phyloP scores from a whole-genome alignment of 1,140 invertebrate genomes.

The Heliconius eleuchia region DNA sequence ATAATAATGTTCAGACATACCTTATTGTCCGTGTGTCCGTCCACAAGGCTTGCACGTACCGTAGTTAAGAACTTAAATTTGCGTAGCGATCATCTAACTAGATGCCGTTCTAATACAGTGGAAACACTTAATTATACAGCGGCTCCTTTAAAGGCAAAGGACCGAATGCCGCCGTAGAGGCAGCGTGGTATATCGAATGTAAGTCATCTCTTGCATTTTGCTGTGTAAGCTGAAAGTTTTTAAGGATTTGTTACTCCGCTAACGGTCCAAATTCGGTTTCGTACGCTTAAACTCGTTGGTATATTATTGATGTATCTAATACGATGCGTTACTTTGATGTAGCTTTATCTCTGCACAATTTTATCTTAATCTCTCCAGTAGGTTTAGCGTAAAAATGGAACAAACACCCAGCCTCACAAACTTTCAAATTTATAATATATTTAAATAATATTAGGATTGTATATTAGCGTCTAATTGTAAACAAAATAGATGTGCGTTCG shows the following conservation, averaged over 20 bases:
- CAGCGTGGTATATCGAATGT: not conserved
- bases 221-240: not conserved
- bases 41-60: conserved; percentile 39
- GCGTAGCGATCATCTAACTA: conserved; percentile 37
- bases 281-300: no score
- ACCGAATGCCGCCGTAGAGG: not conserved
- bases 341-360: no score
- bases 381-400: no score
- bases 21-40: conserved; percentile 27
- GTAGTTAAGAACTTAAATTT: conserved; percentile 55
- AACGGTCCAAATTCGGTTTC: no score
- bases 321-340: no score
- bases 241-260: not conserved
- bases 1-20: not conserved
- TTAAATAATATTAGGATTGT: no score
- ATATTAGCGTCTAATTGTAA: no score
- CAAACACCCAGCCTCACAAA: no score
- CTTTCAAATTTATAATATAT: no score
- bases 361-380: no score
- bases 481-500: no score
- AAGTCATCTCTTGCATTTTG: not conserved
- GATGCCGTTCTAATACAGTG: conserved; percentile 50
- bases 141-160: conserved; percentile 40
- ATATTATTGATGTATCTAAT: no score
- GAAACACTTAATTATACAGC: conserved; percentile 52